These are phyloP conservation scores for Allobates femoralis DNA, from an alignment of 2,797 vertebrate genomes.

Conservation along the genomic window DNA sequence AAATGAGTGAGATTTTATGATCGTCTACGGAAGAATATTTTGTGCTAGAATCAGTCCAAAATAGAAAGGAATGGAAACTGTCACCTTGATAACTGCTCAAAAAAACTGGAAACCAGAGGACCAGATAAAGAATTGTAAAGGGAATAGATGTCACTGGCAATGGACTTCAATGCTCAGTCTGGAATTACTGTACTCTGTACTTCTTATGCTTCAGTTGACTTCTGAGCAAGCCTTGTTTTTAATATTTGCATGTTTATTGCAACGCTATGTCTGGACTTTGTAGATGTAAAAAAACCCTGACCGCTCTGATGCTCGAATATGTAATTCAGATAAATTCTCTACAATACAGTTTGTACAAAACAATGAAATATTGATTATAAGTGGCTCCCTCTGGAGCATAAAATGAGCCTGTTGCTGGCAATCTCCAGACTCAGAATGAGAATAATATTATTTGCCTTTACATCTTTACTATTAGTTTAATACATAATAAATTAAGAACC, in stretches of 20 bases:
- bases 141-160: conserved; percentile 58
- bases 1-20: not conserved
- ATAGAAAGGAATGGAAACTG: conserved; percentile 29
- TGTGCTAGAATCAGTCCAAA: conserved; percentile 33
- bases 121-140: conserved; percentile 54
- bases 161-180: conserved; percentile 44
- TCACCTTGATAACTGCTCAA: conserved; percentile 53
- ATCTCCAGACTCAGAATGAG: not conserved
- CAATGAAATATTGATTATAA: conserved; percentile 21
- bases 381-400: not conserved
- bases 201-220: conserved; percentile 23
- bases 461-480: conserved; percentile 7
- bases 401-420: not conserved
- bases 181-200: conserved; percentile 46
- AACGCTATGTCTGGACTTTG: not conserved
- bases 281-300: not conserved
- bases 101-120: conserved; percentile 44
- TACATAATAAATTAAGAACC: not conserved
- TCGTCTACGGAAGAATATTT: conserved; percentile 11
- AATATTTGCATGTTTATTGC: conserved; percentile 38
- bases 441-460: conserved; percentile 1
- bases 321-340: not conserved
- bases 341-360: not conserved
- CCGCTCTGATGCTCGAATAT: not conserved
- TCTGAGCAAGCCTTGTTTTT: not conserved